phyloP scores from a whole-genome alignment of 2,888 invertebrate genomes.

The Steromphala cineraria region DNA sequence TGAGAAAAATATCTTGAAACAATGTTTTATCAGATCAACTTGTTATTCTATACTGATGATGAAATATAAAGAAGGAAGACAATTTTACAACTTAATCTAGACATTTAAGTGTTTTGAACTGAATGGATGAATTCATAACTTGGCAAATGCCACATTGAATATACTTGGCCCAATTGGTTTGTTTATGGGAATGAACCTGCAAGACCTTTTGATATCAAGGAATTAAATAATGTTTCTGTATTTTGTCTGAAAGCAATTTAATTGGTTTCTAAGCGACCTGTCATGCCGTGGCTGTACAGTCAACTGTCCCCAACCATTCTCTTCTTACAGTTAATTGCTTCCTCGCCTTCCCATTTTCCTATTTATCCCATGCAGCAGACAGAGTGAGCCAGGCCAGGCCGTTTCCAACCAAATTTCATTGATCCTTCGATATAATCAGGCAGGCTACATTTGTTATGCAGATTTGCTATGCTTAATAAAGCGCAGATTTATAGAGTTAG shows the following conservation, averaged over 20 bases:
- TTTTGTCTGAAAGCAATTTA: not conserved
- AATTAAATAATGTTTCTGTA: not conserved
- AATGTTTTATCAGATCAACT: no score
- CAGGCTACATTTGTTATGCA: constrained; percentile 1
- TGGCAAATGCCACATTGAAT: no score
- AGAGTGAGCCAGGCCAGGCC: not conserved
- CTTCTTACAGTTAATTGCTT: not conserved
- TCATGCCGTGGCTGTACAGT: not conserved
- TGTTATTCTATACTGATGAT: no score
- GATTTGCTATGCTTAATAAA: constrained; percentile 20
- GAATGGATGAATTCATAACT: no score
- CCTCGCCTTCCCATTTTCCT: not conserved
- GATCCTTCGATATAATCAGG: constrained; percentile 16
- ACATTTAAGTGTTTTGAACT: no score
- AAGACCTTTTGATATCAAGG: no score
- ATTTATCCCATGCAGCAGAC: not conserved
- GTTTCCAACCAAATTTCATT: constrained; percentile 12
- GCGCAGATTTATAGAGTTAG: constrained; percentile 18
- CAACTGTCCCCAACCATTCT: not conserved
- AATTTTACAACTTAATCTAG: no score
- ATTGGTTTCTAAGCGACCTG: not conserved
- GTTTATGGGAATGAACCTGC: no score
- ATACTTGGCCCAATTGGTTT: no score
- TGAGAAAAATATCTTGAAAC: no score
- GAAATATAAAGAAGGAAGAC: no score